phyloP scores from a whole-genome alignment of 1,140 invertebrate species.

The Ridgeia piscesae region DNA sequence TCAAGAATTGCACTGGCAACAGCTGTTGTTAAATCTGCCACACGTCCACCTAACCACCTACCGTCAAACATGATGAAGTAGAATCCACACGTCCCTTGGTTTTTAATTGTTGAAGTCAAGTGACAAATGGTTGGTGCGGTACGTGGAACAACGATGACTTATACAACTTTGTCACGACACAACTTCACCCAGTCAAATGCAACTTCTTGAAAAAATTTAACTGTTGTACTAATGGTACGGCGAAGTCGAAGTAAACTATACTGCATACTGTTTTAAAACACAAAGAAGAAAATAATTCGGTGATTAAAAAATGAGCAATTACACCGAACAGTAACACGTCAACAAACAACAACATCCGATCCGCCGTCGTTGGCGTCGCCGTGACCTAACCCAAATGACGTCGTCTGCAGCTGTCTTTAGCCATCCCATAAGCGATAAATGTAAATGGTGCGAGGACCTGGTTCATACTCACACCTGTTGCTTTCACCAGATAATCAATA shows the following conservation, averaged over 20 bases:
- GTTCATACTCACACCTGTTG: background rate
- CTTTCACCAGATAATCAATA: background rate
- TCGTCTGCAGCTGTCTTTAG: background rate
- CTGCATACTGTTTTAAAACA: background rate
- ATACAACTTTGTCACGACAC: too few species aligned
- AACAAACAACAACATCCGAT: background rate
- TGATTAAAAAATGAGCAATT: background rate
- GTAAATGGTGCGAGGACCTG: background rate
- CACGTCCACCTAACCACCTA: background rate
- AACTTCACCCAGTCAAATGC: background rate
- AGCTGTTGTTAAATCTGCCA: background rate
- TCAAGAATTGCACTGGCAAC: background rate
- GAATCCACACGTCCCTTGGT: background rate
- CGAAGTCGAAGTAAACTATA: background rate
- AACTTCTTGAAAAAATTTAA: background rate
- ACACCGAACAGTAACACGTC: background rate
- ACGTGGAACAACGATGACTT: background rate
- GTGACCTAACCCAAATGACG: background rate
- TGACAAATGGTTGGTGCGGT: background rate
- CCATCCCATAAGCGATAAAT: background rate
- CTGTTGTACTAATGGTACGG: background rate
- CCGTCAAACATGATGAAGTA: background rate
- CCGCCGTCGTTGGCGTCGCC: background rate
- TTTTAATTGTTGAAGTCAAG: background rate
- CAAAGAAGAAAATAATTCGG: background rate